Conservation (phyloP, 1,140 invertebrate species). For the Adoxophyes honmai region DNA sequence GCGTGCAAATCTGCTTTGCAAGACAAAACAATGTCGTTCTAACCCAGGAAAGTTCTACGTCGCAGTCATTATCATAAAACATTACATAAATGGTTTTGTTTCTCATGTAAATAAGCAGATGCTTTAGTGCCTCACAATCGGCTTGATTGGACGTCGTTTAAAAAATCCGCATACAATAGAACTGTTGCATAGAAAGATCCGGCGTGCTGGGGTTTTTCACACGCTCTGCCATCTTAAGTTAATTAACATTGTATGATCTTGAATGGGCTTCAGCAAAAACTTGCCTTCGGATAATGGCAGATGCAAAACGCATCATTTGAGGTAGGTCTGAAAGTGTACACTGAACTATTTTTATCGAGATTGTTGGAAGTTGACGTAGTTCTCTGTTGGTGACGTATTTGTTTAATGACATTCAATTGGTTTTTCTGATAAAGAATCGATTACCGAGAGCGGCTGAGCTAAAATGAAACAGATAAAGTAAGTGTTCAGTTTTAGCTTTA, state of each 20-base stretch:
- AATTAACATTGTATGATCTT: slow-evolving; percentile 6
- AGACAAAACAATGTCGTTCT: slow-evolving; percentile 6
- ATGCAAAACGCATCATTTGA: not conserved
- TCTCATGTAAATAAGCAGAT: slow-evolving; percentile 14
- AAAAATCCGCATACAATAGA: slow-evolving; percentile 14
- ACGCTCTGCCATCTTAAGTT: slow-evolving; percentile 5
- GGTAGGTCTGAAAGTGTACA: slow-evolving; percentile 4
- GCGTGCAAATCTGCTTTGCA: no score
- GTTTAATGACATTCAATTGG: not conserved
- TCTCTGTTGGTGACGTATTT: slow-evolving; percentile 2
- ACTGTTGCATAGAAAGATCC: slow-evolving; percentile 9
- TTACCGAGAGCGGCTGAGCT: no score
- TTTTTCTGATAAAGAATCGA: not conserved
- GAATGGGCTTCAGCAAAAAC: slow-evolving; percentile 1
- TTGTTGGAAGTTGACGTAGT: not conserved
- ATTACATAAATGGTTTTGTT: slow-evolving; percentile 14
- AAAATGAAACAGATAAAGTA: no score
- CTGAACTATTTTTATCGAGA: not conserved
- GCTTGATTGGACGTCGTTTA: slow-evolving; percentile 12
- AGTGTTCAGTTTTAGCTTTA: no score
- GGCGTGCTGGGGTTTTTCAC: slow-evolving; percentile 1
- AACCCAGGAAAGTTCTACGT: not conserved
- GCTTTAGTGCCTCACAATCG: slow-evolving; percentile 3
- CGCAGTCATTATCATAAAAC: not conserved
- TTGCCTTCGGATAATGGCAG: not conserved